Evolutionary conservation across 2,888 invertebrate species (phyloP), one percentile per base, ranked within the genome.

Genomic region (Miltochrista miniata): DNA sequence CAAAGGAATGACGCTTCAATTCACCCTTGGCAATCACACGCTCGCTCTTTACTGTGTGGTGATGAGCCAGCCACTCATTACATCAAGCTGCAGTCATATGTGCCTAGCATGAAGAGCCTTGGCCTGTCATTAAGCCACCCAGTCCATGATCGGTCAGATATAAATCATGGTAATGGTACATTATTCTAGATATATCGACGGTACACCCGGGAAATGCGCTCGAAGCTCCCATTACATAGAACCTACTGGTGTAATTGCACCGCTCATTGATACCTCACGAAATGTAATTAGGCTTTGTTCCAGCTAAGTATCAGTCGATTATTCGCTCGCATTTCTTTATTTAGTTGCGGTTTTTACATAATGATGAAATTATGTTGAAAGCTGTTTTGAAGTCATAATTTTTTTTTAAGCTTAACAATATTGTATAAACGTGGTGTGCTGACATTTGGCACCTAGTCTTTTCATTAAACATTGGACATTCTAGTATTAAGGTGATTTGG

Each of bases 81-180:
- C 73, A 60, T 70, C 56, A 67, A 53, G 60, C 64, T 62, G 53
- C 73, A 75, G 64, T 79, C 85, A 85, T 85, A 83, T 79, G 79
- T 77, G 82, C 81, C 74, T 73, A 75, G 73, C 81, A 74, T 72
- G 76, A 71, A 77, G 77, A 71, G 63, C 74, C 68, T 63, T 70
- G 69, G 74, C 68, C 87, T 84, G 82, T 88, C 86, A 89, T 90
- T 90, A 90, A 82, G 76, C 78, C 76, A 76, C 74, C 81, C 74
- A 78, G 76, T 73, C 84, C 74, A 78, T 81, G 83, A 86, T 87
- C 81, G 81, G 74, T 79, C 76, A 76, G 83, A 87, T 87, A 90
- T 90, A 89, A 90, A 90, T 89, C 90, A 88, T 83, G 83, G 80
- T 90, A 90, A 90, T 90, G 83, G 87, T 83, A 88, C 79, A 90